Percentiles rank a stretch among this genome's conserved stretches.
These are phyloP conservation scores for Etheostoma cragini DNA, from an alignment of 2,113 vertebrate species.

Conservation along the genomic window DNA sequence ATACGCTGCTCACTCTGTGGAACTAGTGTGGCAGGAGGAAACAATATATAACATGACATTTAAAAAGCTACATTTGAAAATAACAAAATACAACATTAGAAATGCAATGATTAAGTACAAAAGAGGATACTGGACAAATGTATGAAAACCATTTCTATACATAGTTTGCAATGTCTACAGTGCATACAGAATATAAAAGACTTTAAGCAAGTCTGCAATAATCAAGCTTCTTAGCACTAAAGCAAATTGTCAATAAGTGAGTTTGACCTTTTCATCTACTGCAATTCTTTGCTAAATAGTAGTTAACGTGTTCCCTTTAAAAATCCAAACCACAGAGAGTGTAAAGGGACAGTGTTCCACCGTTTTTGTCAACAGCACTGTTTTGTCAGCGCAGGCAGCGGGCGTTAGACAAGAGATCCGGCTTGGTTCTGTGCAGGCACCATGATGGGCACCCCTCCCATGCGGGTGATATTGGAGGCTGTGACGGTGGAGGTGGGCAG, in stretches of 20 bases:
- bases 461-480: constrained; percentile 85
- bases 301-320: constrained; percentile 12
- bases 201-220: constrained; percentile 43
- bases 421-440: constrained; percentile 91
- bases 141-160: constrained; percentile 65
- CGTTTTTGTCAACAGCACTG: constrained; percentile 7
- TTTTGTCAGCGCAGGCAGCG: neutral
- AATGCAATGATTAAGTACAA: constrained; percentile 61
- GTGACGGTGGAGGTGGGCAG: constrained; percentile 76
- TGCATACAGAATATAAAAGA: constrained; percentile 70
- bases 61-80: constrained; percentile 33
- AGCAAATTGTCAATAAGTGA: constrained; percentile 4
- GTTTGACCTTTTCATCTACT: constrained; percentile 6
- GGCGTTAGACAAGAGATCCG: constrained; percentile 89
- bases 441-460: constrained; percentile 92
- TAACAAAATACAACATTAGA: constrained; percentile 21
- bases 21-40: neutral
- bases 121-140: constrained; percentile 59
- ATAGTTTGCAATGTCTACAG: constrained; percentile 53
- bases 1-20: constrained; percentile 1
- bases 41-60: neutral
- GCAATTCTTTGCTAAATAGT: constrained; percentile 39
- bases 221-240: constrained; percentile 18
- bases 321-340: neutral
- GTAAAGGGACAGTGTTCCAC: neutral